Evolutionary conservation across 2,888 invertebrate genomes (phyloP).

Genomic region (Microctonus hyperodae): DNA sequence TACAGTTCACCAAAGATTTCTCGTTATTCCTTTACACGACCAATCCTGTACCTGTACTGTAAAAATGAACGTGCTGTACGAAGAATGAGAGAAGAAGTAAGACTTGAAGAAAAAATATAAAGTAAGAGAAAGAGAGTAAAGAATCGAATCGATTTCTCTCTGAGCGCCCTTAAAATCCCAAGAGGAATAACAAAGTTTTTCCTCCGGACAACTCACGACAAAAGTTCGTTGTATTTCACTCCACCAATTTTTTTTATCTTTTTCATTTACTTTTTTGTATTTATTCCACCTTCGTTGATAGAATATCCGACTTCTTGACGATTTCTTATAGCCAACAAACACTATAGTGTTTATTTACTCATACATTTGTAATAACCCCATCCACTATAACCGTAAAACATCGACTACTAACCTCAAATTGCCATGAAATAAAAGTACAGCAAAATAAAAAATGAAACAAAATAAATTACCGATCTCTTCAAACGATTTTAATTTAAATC

Average conservation of each 20-base stretch:
- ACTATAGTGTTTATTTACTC: background rate
- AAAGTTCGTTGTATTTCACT: constrained; percentile 26
- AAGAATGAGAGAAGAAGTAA: no score
- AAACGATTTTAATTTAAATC: no score
- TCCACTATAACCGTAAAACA: no score
- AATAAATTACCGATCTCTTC: no score
- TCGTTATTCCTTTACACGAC: constrained; percentile 17
- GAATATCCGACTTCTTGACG: constrained; percentile 1
- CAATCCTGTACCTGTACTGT: no score
- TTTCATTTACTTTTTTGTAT: no score
- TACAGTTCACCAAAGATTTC: constrained; percentile 24
- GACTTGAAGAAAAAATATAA: no score
- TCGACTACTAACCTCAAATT: no score
- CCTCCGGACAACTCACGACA: constrained; percentile 17
- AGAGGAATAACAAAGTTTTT: constrained; percentile 7
- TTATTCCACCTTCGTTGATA: constrained; percentile 14
- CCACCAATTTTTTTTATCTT: constrained; percentile 6
- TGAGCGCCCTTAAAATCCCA: constrained; percentile 17
- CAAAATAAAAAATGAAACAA: no score
- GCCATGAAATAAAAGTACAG: no score
- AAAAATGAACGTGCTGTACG: no score
- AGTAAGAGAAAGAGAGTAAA: no score
- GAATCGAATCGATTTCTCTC: constrained; percentile 15
- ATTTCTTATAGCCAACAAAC: constrained; percentile 10
- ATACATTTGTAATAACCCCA: background rate